phyloP scores from a whole-genome alignment of 2,888 invertebrate species.

The Diogma glabrata region DNA sequence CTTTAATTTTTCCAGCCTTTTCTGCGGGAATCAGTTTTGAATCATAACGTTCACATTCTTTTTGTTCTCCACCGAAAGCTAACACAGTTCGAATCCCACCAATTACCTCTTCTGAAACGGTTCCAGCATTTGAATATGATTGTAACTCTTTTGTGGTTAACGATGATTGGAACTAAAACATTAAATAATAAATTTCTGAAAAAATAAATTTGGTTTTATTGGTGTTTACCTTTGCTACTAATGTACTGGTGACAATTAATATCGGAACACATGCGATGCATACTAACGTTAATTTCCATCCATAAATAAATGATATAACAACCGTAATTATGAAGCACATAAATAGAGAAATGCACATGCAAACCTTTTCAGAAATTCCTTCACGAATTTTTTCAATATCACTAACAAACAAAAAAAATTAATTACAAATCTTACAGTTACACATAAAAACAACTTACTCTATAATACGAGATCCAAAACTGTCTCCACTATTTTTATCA shows the following conservation, averaged over 20 bases:
- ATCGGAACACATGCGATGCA: conserved; percentile 68
- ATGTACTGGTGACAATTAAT: conserved; percentile 58
- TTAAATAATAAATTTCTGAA: background rate
- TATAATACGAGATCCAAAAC: conserved; percentile 61
- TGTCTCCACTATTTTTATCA: conserved; percentile 55
- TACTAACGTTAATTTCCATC: conserved; percentile 77
- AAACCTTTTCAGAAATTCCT: conserved; percentile 75
- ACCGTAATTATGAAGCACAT: conserved; percentile 55
- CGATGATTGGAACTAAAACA: conserved; percentile 49
- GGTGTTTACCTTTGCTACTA: conserved; percentile 57
- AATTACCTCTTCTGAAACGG: conserved; percentile 65
- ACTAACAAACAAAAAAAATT: conserved; percentile 34
- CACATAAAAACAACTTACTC: conserved; percentile 51
- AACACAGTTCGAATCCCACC: conserved; percentile 62
- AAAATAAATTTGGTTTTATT: background rate
- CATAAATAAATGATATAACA: conserved; percentile 62
- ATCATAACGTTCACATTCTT: conserved; percentile 52
- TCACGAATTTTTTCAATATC: conserved; percentile 70
- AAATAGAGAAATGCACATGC: conserved; percentile 57
- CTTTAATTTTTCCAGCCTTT: conserved; percentile 50
- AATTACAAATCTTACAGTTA: background rate
- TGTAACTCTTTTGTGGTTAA: conserved; percentile 52
- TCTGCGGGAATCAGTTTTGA: conserved; percentile 48
- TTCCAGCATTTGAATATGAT: conserved; percentile 66
- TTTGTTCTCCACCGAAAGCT: conserved; percentile 66